Evolutionary conservation across 2,888 invertebrate species (phyloP), one percentile per base, ranked within the genome.

Genomic region (Ichneumon xanthorius): DNA sequence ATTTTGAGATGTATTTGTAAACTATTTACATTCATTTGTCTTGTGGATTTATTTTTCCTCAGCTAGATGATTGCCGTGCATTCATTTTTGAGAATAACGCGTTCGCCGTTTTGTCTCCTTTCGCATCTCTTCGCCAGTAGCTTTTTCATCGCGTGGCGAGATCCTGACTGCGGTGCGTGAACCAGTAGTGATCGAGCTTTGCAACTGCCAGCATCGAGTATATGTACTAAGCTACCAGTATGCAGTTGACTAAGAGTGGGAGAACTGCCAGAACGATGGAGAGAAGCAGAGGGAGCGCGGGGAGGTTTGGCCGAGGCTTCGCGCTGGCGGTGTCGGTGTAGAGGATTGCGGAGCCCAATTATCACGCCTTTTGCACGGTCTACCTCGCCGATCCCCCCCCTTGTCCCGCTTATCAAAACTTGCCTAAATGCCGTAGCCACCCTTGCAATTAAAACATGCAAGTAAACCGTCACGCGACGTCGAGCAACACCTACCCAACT

Each of bases 401-500:
- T 63, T 55, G 33, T 71, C 75, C 87, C 86, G 89, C 89, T 90
- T 90, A 89, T 91, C 89, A 89, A 90, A 90, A 90, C 89, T 90
- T 89, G 87, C 87, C 89, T 89, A 90, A 90, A 89, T 88, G 89
- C 87, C 86, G 87, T 88, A 80, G 84, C 89, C 87, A 88, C 89
- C 87, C 88, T 87, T 86, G 87, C 90, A 90, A 90, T 91, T 91
- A 90, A 90, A 91, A 91, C 89, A 88, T 88, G 88, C 89, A 87
- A 88, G 89, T 88, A 87, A 85, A 87, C 78, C 87, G 91, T 91
- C 91, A 91, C 90, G 90, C 91, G 88, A 91, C 88, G 87, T 73
- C 86, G 73, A 82, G 79, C 83, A 87, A 89, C 89, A 87, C 88
- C 87, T 88, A 80, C 85, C 87, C 87, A 89, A 80, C 80, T 80